Evolutionary conservation across 2,113 vertebrate species (phyloP), one percentile per base, ranked within the genome.

Genomic region (Cavia porcellus): DNA sequence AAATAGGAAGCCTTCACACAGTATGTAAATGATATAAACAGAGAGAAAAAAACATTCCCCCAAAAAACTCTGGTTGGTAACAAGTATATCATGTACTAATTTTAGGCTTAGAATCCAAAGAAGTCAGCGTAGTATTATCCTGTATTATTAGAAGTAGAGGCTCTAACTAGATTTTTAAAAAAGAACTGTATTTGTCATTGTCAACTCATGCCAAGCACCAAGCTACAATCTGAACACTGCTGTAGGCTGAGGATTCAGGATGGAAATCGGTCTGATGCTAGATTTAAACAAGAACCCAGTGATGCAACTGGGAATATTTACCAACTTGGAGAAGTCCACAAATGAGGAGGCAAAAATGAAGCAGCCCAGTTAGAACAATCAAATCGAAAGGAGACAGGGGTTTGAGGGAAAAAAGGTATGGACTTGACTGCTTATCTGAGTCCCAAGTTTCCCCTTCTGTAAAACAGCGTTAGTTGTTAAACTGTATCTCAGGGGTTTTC

Each of bases 21-120:
- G 17, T 95, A 82, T 93, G 59, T 82, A 47, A 92, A 68, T 42
- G 22, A 97, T 57, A 89, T 83, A 86, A 72, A 96, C 38, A 92
- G 52, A 88, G 32, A 70, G 1, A 75, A 80, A 42, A 87, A 95
- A 24, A 47, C 62, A 93, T 61, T 93, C 85, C 50, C 30, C 90
- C 70, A 85, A 68, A 30, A 87, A 61, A 35, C 28, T 94, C 68
- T 72, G 8, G 3, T 57, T 89, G 80, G 59, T 66, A 81, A 93
- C 62, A 64, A 85, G 52, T 82, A 77, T 59, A 93, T 64, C 1
- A 70, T n/a, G n/a, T 19, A 68, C 17, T 75, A 96, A 85, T 50
- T 61, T 24, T 19, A 88, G 75, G 24, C 68, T 61, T 50, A 72
- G 17, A 9, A 91, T 88, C 82, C 94, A 93, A 68, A 96, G 30